phyloP scores from a whole-genome alignment of 2,888 invertebrate genomes.

The Autographa gamma region DNA sequence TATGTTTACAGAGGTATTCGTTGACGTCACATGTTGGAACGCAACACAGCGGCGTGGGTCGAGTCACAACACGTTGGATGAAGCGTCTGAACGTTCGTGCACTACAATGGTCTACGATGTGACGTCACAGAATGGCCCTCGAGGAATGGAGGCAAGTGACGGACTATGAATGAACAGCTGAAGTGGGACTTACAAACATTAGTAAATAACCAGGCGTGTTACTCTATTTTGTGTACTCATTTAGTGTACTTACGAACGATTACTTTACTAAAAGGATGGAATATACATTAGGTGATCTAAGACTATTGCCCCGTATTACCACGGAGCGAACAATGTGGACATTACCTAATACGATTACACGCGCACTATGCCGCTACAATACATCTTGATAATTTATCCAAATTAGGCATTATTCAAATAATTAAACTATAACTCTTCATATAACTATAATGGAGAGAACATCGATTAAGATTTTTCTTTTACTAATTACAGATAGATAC shows the following conservation, averaged over 20 bases:
- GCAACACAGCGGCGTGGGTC: conserved; percentile 19
- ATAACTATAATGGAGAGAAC: conserved; percentile 59
- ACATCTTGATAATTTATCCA: conserved; percentile 73
- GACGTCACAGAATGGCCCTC: conserved; percentile 52
- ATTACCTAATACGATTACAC: conserved; percentile 72
- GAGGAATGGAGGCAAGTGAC: conserved; percentile 81
- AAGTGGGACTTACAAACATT: conserved; percentile 81
- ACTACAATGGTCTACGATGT: conserved; percentile 33
- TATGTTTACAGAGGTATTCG: conserved; percentile 68
- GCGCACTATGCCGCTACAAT: conserved; percentile 76
- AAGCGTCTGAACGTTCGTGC: conserved; percentile 20
- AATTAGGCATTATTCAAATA: conserved; percentile 65
- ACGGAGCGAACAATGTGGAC: conserved; percentile 73
- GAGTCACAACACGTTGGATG: conserved; percentile 22
- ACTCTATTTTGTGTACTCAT: conserved; percentile 83
- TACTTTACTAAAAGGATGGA: conserved; percentile 86
- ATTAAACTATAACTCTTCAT: conserved; percentile 53
- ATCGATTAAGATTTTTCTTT: conserved; percentile 55
- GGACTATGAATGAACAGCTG: conserved; percentile 75
- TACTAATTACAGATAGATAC: conserved; percentile 71
- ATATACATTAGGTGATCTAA: conserved; percentile 88
- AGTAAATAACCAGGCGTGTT: conserved; percentile 81
- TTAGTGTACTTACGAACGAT: conserved; percentile 84
- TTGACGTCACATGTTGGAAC: conserved; percentile 50
- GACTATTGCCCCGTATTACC: conserved; percentile 70